A percentile compares a stretch with the other conserved stretches of the same genome.
Conservation (phyloP, 2,797 vertebrate genomes). For the Melanitta fusca region DNA sequence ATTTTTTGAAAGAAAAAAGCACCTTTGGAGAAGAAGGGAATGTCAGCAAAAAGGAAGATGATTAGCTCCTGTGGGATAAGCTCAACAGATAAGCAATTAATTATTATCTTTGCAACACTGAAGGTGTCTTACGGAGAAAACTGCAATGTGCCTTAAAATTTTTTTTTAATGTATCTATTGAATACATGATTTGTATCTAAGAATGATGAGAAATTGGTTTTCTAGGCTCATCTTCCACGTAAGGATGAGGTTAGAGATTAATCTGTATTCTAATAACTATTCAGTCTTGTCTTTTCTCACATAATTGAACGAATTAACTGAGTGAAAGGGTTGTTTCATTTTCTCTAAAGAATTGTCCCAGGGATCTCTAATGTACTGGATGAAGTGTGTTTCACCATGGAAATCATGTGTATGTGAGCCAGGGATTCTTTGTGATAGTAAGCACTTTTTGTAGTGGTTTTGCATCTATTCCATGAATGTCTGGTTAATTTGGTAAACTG, state of each 20-base stretch:
- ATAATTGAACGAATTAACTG: neutral
- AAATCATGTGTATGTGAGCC: neutral
- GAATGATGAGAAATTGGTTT: neutral
- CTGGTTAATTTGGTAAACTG: neutral
- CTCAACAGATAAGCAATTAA: neutral
- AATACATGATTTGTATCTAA: neutral
- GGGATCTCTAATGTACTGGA: neutral
- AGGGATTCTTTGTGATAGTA: neutral
- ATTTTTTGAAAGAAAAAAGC: conserved; percentile 4
- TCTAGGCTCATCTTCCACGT: neutral
- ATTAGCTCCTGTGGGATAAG: conserved; percentile 6
- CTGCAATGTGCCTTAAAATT: neutral
- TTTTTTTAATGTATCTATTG: neutral
- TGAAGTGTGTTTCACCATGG: neutral
- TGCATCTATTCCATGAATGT: neutral
- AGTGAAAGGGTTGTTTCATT: neutral
- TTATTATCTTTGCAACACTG: neutral
- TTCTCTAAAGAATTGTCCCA: neutral
- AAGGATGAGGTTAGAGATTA: neutral
- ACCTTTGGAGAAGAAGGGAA: conserved; percentile 4
- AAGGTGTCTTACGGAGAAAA: neutral
- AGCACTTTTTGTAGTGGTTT: neutral
- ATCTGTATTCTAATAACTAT: neutral
- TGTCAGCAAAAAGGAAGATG: neutral
- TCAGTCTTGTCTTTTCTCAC: neutral